phyloP scores from a whole-genome alignment of 1,140 invertebrate species.

The Thaumetopoea pityocampa region DNA sequence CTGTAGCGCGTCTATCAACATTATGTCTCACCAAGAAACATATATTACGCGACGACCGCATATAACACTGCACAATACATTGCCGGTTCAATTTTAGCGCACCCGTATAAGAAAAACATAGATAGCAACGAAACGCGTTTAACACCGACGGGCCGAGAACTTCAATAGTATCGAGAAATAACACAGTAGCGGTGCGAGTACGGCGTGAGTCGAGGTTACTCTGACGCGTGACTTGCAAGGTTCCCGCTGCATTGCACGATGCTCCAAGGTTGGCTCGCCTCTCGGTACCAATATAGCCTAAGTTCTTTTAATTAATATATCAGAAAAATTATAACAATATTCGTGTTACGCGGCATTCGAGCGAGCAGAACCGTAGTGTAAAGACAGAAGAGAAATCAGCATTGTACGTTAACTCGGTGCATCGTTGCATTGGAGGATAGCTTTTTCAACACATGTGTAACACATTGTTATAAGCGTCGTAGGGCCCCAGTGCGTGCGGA shows the following conservation, averaged over 20 bases:
- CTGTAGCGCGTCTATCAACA: conserved; percentile 61
- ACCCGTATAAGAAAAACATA: not conserved
- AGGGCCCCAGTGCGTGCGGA: conserved; percentile 3
- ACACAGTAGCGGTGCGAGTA: conserved; percentile 55
- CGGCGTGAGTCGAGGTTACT: conserved; percentile 71
- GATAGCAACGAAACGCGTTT: conserved; percentile 43
- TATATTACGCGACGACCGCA: conserved; percentile 14
- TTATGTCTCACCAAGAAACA: conserved; percentile 26
- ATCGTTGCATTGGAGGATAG: conserved; percentile 40
- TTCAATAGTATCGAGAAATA: conserved; percentile 38
- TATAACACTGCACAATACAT: conserved; percentile 22
- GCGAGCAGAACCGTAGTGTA: conserved; percentile 8
- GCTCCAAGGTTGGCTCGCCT: conserved; percentile 71
- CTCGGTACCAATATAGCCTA: conserved; percentile 45
- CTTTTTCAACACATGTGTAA: conserved; percentile 23
- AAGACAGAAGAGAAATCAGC: conserved; percentile 54
- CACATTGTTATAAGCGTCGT: conserved; percentile 7
- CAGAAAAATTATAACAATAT: conserved; percentile 4
- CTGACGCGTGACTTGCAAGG: conserved; percentile 75
- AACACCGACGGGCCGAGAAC: conserved; percentile 23
- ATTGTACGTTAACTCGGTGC: conserved; percentile 38
- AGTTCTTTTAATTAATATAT: conserved; percentile 24
- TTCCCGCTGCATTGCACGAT: conserved; percentile 73
- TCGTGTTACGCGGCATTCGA: not conserved
- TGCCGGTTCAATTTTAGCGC: conserved; percentile 11